Conservation (phyloP, 2,797 vertebrate genomes). For the Falco concolor region DNA sequence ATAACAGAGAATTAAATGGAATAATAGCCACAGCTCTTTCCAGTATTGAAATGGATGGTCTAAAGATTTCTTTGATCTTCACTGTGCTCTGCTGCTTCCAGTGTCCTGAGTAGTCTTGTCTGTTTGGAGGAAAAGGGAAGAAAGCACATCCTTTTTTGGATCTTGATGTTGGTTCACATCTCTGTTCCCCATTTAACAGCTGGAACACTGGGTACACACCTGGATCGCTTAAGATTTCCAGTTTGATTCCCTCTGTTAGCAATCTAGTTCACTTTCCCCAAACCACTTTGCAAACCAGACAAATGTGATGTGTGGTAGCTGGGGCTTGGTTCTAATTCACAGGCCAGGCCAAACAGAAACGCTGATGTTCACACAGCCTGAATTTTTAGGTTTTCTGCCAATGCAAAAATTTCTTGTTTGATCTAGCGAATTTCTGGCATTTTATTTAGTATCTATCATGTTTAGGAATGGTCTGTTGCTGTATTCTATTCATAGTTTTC, state of each 20-base stretch:
- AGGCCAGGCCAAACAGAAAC: background rate
- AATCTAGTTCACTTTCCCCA: background rate
- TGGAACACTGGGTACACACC: background rate
- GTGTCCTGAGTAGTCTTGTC: background rate
- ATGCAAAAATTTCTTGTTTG: background rate
- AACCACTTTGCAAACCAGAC: background rate
- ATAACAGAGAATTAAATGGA: background rate
- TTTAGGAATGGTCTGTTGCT: background rate
- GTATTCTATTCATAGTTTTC: background rate
- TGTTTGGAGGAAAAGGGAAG: background rate
- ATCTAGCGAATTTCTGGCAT: background rate
- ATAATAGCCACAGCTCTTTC: background rate
- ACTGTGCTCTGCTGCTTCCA: background rate
- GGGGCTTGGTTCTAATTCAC: background rate
- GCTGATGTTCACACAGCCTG: background rate
- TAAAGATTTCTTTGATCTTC: background rate
- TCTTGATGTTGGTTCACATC: background rate
- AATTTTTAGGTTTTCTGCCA: background rate
- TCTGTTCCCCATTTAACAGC: background rate
- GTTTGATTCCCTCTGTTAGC: background rate
- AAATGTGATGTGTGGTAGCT: fast-evolving
- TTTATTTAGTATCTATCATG: background rate
- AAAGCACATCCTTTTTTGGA: background rate
- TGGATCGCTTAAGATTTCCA: background rate
- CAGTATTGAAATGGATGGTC: background rate